Conservation (phyloP, 2,113 vertebrate species). For the Coracopsis vasa region DNA sequence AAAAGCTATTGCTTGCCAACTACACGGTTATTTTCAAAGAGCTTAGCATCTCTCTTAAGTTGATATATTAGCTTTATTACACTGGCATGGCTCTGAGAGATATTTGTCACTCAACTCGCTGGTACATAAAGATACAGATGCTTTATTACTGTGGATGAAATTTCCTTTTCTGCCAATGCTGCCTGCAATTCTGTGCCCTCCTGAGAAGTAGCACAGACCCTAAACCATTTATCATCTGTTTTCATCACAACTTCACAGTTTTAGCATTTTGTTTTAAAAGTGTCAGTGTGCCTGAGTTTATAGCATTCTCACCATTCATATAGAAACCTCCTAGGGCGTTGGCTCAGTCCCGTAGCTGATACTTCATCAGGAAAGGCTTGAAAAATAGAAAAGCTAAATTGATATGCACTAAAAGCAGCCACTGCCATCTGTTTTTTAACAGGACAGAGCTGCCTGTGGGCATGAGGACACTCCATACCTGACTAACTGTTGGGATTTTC, state of each 20-base stretch:
- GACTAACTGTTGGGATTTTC: background rate
- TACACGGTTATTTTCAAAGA: conserved; percentile 39
- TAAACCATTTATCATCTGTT: conserved; percentile 45
- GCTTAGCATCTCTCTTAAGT: conserved; percentile 20
- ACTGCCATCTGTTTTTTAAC: background rate
- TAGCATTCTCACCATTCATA: background rate
- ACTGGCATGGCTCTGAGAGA: conserved; percentile 31
- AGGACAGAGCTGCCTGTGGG: background rate
- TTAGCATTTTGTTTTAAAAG: conserved; percentile 12
- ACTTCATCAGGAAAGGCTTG: background rate
- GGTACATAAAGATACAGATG: conserved; percentile 32
- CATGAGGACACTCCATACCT: background rate
- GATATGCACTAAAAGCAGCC: background rate
- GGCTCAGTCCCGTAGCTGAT: background rate
- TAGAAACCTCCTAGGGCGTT: background rate
- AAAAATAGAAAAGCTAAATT: background rate
- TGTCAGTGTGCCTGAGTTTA: background rate
- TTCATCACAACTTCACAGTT: conserved; percentile 31
- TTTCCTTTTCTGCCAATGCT: conserved; percentile 40
- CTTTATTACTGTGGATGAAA: conserved; percentile 37
- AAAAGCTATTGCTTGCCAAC: background rate
- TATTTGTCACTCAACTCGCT: conserved; percentile 6
- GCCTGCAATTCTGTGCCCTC: background rate
- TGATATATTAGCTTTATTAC: conserved; percentile 60
- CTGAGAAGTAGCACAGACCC: conserved; percentile 15